Base-by-base conservation (phyloP, 2,888 invertebrate genomes). In the Dexiosoma caninum region DNA sequence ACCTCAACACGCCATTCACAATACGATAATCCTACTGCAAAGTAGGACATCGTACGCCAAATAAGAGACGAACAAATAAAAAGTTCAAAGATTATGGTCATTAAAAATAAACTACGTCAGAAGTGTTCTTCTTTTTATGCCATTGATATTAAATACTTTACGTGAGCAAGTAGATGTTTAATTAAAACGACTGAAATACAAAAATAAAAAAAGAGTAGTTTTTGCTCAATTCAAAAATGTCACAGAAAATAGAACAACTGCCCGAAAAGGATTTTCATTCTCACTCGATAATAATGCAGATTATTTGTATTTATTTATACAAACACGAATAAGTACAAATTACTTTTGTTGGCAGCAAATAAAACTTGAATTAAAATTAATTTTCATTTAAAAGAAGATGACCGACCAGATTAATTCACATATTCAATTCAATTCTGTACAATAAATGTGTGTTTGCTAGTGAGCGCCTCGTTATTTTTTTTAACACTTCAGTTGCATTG, bases 61-160 rank as follows among this genome's bases (percentile, higher is more conserved):
- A 44, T 21, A 14, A 53, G 12, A 21, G 37, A 23, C 7, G 35
- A 23, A 14, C 10, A 40, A 40, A 66, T 21, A 62, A 53, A 42
- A 64, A 60, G 35, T 30, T 66, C 57, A 75, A 75, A 75, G 66
- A 66, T 75, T 75, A 75, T 75, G 66, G 74, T 51, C 74, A 66
- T 75, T 74, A 66, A 66, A 57, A 74, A 21, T 64, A 21, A 66
- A 57, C 46, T 66, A 27, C 30, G 30, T n/a, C n/a, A n/a, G n/a
- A n/a, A n/a, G n/a, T n/a, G 44, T 57, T 32, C 42, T 60, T 23
- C 8, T 14, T 49, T 64, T 27, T 59, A 37, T n/a, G 21, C 12
- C 1, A 10, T 16, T 46, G 55, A 35, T 72, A 57, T 55, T 74
- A 66, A 74, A 57, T 66, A 46, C 55, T 74, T 74, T 55, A 55